Conservation (phyloP, 2,797 vertebrate species). For the Mastacembelus armatus region DNA sequence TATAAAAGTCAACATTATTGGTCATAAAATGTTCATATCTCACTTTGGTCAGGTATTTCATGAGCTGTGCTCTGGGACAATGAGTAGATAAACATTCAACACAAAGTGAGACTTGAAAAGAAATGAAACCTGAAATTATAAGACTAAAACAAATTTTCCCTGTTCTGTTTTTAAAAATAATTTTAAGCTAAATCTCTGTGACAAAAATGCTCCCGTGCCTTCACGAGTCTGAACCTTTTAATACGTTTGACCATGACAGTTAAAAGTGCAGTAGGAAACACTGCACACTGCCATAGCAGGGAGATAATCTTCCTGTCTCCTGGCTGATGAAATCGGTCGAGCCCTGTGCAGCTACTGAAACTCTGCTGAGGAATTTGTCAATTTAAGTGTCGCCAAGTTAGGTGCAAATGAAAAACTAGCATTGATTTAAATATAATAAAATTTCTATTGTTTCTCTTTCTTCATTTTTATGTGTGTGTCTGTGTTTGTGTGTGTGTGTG, state of each 20-base stretch:
- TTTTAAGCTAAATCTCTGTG: too few species aligned
- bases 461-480: conserved; percentile 21
- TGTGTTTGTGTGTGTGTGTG: not conserved
- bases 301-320: too few species aligned
- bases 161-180: not conserved
- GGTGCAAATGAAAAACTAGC: conserved; percentile 8
- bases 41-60: not conserved
- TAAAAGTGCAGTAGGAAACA: conserved; percentile 17
- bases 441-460: conserved; percentile 5
- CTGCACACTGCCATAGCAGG: too few species aligned
- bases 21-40: not conserved
- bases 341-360: not conserved
- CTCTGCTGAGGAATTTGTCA: conserved; percentile 1
- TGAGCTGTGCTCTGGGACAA: too few species aligned
- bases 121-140: not conserved
- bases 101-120: not conserved
- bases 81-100: not conserved
- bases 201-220: conserved; percentile 20
- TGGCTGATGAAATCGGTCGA: too few species aligned
- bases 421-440: not conserved
- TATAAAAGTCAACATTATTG: not conserved
- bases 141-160: not conserved
- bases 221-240: not conserved
- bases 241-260: conserved; percentile 1
- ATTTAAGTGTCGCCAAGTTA: conserved; percentile 13